These are phyloP conservation scores for Phylloscopus trochilus DNA, from an alignment of 2,113 vertebrate species.

Conservation along the genomic window DNA sequence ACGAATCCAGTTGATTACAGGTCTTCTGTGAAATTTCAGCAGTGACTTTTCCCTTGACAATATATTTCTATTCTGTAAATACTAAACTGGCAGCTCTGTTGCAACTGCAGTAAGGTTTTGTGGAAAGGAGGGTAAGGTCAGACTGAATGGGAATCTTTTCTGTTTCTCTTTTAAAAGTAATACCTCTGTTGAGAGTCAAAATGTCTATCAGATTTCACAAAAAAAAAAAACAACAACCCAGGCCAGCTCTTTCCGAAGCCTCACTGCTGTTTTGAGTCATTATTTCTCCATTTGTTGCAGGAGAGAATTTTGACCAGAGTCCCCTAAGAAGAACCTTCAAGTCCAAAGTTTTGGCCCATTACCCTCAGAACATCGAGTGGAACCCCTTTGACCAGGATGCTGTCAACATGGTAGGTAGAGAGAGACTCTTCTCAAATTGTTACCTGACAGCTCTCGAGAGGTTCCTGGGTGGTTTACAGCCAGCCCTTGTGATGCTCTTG, in stretches of 20 bases:
- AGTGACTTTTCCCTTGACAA: neutral
- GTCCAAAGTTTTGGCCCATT: conserved; percentile 94
- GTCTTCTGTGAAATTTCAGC: neutral
- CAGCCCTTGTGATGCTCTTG: neutral
- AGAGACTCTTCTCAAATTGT: neutral
- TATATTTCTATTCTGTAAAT: neutral
- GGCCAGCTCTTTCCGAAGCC: neutral
- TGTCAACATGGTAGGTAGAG: conserved; percentile 91
- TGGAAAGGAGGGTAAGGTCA: neutral
- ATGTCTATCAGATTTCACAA: neutral
- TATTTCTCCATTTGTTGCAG: conserved; percentile 70
- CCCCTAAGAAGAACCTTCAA: conserved; percentile 94
- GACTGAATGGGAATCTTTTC: neutral
- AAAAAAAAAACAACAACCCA: neutral
- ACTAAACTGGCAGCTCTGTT: neutral
- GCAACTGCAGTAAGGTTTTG: neutral
- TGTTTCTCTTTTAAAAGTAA: neutral
- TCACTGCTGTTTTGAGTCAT: neutral
- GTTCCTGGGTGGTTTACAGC: neutral
- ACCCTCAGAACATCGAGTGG: conserved; percentile 92
- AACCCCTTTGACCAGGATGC: conserved; percentile 96
- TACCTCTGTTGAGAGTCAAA: neutral
- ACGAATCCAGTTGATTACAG: neutral
- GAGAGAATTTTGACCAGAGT: conserved; percentile 96
- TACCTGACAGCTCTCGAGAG: fast-evolving